phyloP scores from a whole-genome alignment of 2,888 invertebrate genomes.

The Brachyptera putata region DNA sequence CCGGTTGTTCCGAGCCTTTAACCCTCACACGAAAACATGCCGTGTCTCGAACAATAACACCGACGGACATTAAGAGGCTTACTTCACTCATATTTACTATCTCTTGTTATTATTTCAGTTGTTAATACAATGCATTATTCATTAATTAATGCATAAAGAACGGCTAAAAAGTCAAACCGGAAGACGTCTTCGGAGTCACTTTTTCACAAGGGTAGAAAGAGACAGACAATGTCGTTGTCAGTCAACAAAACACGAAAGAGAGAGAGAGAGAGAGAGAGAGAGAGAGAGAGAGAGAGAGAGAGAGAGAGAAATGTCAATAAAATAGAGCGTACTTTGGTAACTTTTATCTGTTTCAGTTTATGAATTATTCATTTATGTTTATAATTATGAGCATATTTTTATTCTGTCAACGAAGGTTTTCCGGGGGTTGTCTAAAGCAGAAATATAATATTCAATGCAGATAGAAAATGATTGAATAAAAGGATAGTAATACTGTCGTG shows the following conservation, averaged over 20 bases:
- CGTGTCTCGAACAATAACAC: constrained; percentile 8
- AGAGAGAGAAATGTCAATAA: neutral
- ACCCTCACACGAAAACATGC: neutral
- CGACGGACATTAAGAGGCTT: constrained; percentile 12
- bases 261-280: neutral
- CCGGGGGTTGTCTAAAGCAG: neutral
- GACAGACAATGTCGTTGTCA: constrained; percentile 10
- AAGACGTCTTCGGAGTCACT: too few species aligned
- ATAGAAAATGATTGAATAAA: too few species aligned
- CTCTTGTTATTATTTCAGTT: constrained; percentile 9
- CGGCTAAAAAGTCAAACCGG: constrained; percentile 12
- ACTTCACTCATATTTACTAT: constrained; percentile 18
- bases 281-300: neutral
- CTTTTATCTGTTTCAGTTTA: neutral
- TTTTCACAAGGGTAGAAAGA: too few species aligned
- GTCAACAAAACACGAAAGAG: neutral
- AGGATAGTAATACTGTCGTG: too few species aligned
- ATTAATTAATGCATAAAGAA: constrained; percentile 14
- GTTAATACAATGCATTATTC: constrained; percentile 15
- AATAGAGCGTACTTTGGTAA: neutral
- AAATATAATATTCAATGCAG: neutral
- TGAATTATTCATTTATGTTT: constrained; percentile 5
- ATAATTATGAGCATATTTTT: neutral
- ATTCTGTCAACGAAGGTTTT: neutral
- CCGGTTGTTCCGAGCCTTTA: too few species aligned